Evolutionary conservation across 2,888 invertebrate genomes (phyloP).

Genomic region (Zeuzera pyrina): DNA sequence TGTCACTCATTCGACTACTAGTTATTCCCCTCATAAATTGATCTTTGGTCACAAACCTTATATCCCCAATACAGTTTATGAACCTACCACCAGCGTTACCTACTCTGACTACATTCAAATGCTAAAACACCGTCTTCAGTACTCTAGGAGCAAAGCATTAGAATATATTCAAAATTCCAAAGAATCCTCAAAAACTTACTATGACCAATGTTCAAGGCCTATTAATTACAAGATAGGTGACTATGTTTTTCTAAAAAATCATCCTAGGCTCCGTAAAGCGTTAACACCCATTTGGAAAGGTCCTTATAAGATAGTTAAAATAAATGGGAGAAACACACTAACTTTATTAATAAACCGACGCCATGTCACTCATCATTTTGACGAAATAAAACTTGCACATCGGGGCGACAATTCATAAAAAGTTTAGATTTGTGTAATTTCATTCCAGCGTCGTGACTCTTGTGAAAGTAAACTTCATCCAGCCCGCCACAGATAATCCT

Average conservation of each 20-base stretch:
- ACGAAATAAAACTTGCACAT: slow-evolving; percentile 11
- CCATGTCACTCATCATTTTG: slow-evolving; percentile 14
- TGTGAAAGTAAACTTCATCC: neutral
- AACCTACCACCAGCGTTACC: neutral
- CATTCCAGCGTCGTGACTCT: too few relatives aligned
- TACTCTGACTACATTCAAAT: slow-evolving; percentile 8
- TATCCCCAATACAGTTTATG: slow-evolving; percentile 2
- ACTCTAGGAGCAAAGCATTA: slow-evolving; percentile 16
- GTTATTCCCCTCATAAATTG: slow-evolving; percentile 11
- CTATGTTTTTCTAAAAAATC: too few relatives aligned
- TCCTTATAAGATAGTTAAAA: slow-evolving; percentile 18
- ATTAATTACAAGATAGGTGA: slow-evolving; percentile 15
- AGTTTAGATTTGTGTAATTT: too few relatives aligned
- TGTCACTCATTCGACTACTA: slow-evolving; percentile 20
- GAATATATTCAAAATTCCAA: slow-evolving; percentile 20
- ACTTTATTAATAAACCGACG: slow-evolving; percentile 17
- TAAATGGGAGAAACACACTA: slow-evolving; percentile 17
- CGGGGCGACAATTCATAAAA: neutral
- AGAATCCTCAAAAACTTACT: slow-evolving; percentile 22
- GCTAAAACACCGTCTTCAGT: slow-evolving; percentile 19
- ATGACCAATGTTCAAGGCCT: slow-evolving; percentile 10
- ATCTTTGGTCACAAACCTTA: slow-evolving; percentile 6
- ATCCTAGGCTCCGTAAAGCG: too few relatives aligned
- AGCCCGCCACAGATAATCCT: slow-evolving; percentile 4
- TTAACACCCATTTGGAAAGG: slow-evolving; percentile 19